A percentile compares a stretch with the other conserved stretches of the same genome.
phyloP scores from a whole-genome alignment of 2,797 vertebrate species.

The Ctenosaura bakeri region DNA sequence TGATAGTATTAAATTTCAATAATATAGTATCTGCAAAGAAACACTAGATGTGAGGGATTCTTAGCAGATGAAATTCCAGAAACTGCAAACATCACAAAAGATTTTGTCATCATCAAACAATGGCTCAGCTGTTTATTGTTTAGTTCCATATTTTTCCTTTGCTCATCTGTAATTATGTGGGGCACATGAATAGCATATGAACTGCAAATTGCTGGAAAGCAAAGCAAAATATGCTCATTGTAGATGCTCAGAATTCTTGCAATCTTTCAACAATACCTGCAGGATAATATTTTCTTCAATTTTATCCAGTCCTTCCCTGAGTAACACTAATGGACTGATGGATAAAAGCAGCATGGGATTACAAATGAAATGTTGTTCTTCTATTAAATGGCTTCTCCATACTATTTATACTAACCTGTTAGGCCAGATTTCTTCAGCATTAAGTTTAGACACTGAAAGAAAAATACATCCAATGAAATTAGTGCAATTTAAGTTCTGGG shows the following conservation, averaged over 20 bases:
- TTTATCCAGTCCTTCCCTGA: neutral
- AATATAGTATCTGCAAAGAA: neutral
- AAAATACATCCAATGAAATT: constrained; percentile 5
- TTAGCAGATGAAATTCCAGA: neutral
- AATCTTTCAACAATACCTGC: neutral
- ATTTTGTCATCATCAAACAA: neutral
- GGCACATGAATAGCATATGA: neutral
- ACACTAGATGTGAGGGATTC: neutral
- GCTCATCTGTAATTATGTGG: too few relatives aligned
- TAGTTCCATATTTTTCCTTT: neutral
- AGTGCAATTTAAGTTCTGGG: neutral
- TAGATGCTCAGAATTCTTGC: neutral
- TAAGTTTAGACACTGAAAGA: constrained; percentile 87
- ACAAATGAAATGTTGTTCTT: neutral
- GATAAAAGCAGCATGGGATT: neutral
- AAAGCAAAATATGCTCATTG: neutral
- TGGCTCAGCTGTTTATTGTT: neutral
- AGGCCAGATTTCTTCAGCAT: constrained; percentile 89
- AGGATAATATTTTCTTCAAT: neutral
- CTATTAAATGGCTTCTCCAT: neutral
- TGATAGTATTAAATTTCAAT: neutral
- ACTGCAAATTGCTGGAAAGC: neutral
- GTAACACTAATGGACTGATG: neutral
- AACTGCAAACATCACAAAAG: neutral
- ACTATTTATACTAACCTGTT: constrained; percentile 83